Percentiles rank a stretch among this genome's conserved stretches.
These are phyloP conservation scores for Benitochromis conjunctus DNA, from an alignment of 2,113 vertebrate species.

Conservation along the genomic window DNA sequence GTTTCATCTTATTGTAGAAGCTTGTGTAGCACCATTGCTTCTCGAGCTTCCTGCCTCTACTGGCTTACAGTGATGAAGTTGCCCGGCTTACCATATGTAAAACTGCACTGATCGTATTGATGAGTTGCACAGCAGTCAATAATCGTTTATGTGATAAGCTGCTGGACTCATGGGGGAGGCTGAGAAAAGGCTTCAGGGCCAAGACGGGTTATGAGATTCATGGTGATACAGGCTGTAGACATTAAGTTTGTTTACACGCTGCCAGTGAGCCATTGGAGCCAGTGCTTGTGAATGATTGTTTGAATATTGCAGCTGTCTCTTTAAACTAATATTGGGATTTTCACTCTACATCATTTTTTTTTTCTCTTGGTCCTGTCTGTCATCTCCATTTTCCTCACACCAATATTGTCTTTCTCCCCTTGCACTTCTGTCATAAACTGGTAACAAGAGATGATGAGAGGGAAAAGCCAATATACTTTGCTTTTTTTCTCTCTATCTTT, in stretches of 20 bases:
- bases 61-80: conserved; percentile 58
- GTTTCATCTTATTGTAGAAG: conserved; percentile 3
- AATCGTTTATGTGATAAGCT: conserved; percentile 66
- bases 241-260: conserved; percentile 55
- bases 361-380: neutral
- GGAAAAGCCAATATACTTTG: conserved; percentile 41
- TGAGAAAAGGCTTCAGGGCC: conserved; percentile 31
- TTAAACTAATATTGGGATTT: conserved; percentile 48
- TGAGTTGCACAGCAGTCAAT: conserved; percentile 48
- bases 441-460: conserved; percentile 41
- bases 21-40: neutral
- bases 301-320: conserved; percentile 48
- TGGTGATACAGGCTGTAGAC: conserved; percentile 40
- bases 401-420: conserved; percentile 4
- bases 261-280: conserved; percentile 19
- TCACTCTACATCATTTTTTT: neutral
- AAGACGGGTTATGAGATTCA: conserved; percentile 49
- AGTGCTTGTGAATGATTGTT: conserved; percentile 38
- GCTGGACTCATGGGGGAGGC: conserved; percentile 44
- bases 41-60: neutral
- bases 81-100: conserved; percentile 53
- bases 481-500: neutral
- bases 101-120: conserved; percentile 57
- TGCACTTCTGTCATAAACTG: conserved; percentile 41
- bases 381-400: conserved; percentile 20